phyloP scores from a whole-genome alignment of 2,888 invertebrate genomes.

The Xestoiulus laeticollis region DNA sequence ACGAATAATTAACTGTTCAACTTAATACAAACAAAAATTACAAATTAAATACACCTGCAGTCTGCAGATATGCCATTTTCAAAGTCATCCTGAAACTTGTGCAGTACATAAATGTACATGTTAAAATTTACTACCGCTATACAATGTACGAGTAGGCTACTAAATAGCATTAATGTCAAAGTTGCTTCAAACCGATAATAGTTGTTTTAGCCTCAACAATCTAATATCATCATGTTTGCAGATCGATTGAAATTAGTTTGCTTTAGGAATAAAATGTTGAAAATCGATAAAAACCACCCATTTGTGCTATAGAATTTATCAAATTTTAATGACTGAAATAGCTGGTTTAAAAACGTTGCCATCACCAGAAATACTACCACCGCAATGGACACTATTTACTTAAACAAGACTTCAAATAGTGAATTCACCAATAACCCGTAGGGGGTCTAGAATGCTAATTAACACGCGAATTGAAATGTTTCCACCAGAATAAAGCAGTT shows the following conservation, averaged over 20 bases:
- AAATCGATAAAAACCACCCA: neutral
- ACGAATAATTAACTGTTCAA: no score
- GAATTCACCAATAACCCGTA: neutral
- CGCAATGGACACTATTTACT: neutral
- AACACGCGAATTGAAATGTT: neutral
- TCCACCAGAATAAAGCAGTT: neutral
- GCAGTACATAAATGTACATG: no score
- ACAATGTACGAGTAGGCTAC: no score
- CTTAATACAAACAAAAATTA: no score
- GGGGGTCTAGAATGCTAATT: no score
- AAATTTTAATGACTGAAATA: neutral
- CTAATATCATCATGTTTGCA: neutral
- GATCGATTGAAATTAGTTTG: neutral
- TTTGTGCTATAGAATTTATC: neutral
- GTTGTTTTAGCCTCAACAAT: neutral
- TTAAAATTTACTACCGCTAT: no score
- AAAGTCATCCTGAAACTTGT: no score
- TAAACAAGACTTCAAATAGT: neutral
- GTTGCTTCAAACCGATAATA: neutral
- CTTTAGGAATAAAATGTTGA: conserved; percentile 6
- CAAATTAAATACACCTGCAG: no score
- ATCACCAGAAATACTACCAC: neutral
- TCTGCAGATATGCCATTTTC: no score
- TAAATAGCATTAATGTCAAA: neutral
- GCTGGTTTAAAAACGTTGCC: neutral